Evolutionary conservation across 2,113 vertebrate species (phyloP), one percentile per base, ranked within the genome.

Genomic region (Aspidoscelis tigris): DNA sequence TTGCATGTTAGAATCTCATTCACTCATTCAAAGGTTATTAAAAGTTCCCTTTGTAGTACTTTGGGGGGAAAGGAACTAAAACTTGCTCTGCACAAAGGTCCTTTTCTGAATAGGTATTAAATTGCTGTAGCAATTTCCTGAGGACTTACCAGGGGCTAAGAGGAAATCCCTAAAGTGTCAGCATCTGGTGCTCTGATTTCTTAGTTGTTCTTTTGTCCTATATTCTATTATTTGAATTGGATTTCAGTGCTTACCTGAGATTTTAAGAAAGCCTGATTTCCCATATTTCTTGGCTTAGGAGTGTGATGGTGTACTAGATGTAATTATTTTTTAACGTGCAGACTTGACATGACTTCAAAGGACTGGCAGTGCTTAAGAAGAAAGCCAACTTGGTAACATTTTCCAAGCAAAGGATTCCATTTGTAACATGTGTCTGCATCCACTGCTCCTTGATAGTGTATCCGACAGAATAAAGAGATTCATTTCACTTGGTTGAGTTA

Each of bases 11-110:
- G 16, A 82, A 75, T 6, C 83, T 71, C 61, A 86, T 64, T 68
- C 58, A 88, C 22, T 68, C 33, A 77, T 73, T 89, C 75, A 64
- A 44, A 53, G 41, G 39, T 78, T 64, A 12, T 65, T 43, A 8
- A 87, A 61, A 75, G 66, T 73, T 33, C 10, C 22, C 53, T n/a
- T 1, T n/a, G 81, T 85, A 71, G 22, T 20, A n/a, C 22, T 21
- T 47, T 53, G 47, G 21, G 26, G 66, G 47, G 43, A 71, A 53
- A 50, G 8, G 5, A 50, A 50, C 47, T 6, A 50, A 5, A 50
- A 55, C 3, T 16, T 43, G 0, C 86, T 76, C 86, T 73, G 50
- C 64, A 26, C 1, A 0, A 78, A 73, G 83, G 9, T 55, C 26
- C 11, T 5, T 65, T 65, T 21, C 66, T 70, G 79, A 33, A 81